These are phyloP conservation scores for Petroica traversi DNA, from an alignment of 2,113 vertebrate species.

Conservation along the genomic window DNA sequence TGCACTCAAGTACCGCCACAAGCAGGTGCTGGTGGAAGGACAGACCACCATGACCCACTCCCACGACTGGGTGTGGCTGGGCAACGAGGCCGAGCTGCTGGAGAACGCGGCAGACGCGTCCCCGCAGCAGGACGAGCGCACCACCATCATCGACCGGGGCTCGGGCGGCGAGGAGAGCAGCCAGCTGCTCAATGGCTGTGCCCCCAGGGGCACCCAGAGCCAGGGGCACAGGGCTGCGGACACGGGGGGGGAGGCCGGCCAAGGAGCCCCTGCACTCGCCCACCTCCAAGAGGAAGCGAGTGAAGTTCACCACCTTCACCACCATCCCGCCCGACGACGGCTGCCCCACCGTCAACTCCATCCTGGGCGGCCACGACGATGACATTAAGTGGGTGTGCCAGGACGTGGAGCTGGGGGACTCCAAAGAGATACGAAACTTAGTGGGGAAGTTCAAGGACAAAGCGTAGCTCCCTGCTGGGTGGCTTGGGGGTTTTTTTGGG, in stretches of 20 bases:
- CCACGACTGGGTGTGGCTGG: constrained; percentile 98
- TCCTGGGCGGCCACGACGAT: constrained; percentile 77
- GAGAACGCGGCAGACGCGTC: constrained; percentile 80
- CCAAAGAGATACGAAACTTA: constrained; percentile 84
- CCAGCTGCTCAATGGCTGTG: constrained; percentile 78
- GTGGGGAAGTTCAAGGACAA: constrained; percentile 87
- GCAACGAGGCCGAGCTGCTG: constrained; percentile 87
- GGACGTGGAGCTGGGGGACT: constrained; percentile 81
- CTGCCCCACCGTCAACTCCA: constrained; percentile 81
- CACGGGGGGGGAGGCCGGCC: constrained; percentile 40
- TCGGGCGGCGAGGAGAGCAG: constrained; percentile 75
- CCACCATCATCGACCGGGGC: constrained; percentile 85
- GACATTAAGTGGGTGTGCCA: constrained; percentile 92
- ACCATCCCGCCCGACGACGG: constrained; percentile 82
- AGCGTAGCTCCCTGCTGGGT: constrained; percentile 33
- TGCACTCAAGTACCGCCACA: constrained; percentile 90
- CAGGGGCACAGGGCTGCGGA: constrained; percentile 77
- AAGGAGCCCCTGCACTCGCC: constrained; percentile 82
- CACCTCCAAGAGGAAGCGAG: constrained; percentile 88
- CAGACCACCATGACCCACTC: constrained; percentile 86
- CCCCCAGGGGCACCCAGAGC: constrained; percentile 76
- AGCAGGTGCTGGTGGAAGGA: constrained; percentile 89
- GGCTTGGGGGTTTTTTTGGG: not conserved
- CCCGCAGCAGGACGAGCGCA: constrained; percentile 80
- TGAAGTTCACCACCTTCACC: constrained; percentile 92